These are phyloP conservation scores for Plebejus melissa DNA, from an alignment of 2,888 invertebrate genomes.

Conservation along the genomic window DNA sequence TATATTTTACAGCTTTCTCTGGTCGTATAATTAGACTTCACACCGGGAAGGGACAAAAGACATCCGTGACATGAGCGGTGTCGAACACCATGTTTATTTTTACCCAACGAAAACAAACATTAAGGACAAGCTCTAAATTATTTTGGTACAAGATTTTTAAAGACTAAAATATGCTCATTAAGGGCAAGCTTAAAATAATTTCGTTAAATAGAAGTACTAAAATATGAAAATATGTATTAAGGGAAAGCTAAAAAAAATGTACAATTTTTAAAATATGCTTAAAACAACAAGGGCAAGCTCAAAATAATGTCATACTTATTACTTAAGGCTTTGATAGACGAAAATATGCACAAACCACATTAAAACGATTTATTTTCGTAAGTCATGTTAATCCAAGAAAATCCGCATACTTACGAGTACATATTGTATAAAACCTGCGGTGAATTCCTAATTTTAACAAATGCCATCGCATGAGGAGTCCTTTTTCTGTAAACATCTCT, in stretches of 20 bases:
- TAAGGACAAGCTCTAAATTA: conserved; percentile 40
- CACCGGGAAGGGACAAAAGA: conserved; percentile 39
- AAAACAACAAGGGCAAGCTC: background rate
- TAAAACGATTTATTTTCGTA: background rate
- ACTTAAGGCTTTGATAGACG: background rate
- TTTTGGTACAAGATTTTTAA: background rate
- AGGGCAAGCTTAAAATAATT: conserved; percentile 36
- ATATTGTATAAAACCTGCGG: background rate
- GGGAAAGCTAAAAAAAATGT: conserved; percentile 36
- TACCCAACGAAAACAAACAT: conserved; percentile 51
- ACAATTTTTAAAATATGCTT: background rate
- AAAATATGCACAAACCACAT: background rate
- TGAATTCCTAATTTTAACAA: background rate
- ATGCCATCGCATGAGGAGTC: background rate
- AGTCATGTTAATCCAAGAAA: background rate
- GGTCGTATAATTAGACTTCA: conserved; percentile 28
- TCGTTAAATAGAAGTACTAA: background rate
- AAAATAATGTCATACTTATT: too few species aligned
- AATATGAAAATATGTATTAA: conserved; percentile 41
- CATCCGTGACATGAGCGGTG: conserved; percentile 43
- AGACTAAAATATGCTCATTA: conserved; percentile 32
- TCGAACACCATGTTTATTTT: conserved; percentile 58
- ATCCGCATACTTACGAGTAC: background rate
- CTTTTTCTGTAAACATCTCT: background rate
- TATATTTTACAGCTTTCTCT: conserved; percentile 1